These are phyloP conservation scores for Tragelaphus strepsiceros DNA, from an alignment of 2,113 vertebrate species.

Conservation along the genomic window DNA sequence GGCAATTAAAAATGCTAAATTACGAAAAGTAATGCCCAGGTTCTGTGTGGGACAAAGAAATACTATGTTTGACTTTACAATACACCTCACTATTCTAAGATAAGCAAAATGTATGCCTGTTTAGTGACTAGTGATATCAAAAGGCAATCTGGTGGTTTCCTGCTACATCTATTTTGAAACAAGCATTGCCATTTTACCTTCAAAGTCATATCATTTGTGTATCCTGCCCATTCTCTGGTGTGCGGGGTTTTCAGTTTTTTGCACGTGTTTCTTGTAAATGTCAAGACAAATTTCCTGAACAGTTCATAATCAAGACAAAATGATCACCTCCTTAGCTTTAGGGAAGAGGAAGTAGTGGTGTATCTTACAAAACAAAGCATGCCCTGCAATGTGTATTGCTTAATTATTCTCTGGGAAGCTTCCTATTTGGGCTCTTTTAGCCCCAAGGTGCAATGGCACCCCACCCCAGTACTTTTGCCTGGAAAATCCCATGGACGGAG, in stretches of 20 bases:
- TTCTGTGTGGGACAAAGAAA: not conserved
- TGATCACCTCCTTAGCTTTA: not conserved
- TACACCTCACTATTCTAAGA: not conserved
- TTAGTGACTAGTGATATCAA: not conserved
- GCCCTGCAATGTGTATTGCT: slow-evolving; percentile 8
- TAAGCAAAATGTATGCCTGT: not conserved
- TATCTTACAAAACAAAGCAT: slow-evolving; percentile 25
- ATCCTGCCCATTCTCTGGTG: not conserved
- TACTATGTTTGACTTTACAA: not conserved
- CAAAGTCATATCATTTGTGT: not conserved
- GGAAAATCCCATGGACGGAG: no score
- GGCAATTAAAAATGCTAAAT: not conserved
- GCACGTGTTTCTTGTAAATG: not conserved
- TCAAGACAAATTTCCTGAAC: slow-evolving; percentile 30
- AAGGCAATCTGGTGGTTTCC: not conserved
- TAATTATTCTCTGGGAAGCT: slow-evolving; percentile 32
- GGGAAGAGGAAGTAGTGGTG: slow-evolving; percentile 36
- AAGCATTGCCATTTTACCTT: not conserved
- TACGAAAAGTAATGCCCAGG: not conserved
- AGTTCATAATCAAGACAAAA: slow-evolving; percentile 41
- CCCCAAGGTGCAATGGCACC: not conserved
- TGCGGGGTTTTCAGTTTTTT: not conserved
- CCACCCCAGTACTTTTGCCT: no score
- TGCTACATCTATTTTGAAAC: not conserved
- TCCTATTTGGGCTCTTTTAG: slow-evolving; percentile 48